phyloP scores from a whole-genome alignment of 1,140 invertebrate species.

The Bicyclus anynana region DNA sequence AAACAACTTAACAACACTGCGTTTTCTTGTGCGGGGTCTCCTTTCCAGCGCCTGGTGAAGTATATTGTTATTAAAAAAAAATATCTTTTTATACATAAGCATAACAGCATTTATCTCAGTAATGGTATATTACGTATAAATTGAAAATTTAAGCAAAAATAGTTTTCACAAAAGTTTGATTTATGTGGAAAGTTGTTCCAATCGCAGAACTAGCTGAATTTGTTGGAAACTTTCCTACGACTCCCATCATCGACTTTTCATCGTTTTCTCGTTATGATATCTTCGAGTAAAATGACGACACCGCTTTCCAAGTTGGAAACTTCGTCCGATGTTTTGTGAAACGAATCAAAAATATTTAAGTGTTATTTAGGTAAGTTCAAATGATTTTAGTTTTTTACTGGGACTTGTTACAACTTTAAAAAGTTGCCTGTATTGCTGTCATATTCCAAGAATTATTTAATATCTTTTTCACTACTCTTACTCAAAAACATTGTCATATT shows the following conservation, averaged over 20 bases:
- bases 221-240: slow-evolving; percentile 16
- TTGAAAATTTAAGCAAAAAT: background rate
- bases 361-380: background rate
- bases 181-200: slow-evolving; percentile 21
- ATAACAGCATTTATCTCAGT: too few relatives aligned
- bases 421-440: too few relatives aligned
- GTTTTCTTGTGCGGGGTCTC: too few relatives aligned
- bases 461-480: too few relatives aligned
- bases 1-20: too few relatives aligned
- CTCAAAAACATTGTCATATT: too few relatives aligned
- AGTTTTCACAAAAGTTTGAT: slow-evolving; percentile 8
- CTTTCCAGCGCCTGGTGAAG: too few relatives aligned
- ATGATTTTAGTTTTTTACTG: background rate
- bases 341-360: background rate
- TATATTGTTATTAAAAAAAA: too few relatives aligned
- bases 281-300: slow-evolving; percentile 15
- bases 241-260: slow-evolving; percentile 18
- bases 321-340: background rate
- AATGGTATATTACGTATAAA: too few relatives aligned
- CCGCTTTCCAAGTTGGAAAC: background rate
- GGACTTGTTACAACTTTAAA: too few relatives aligned
- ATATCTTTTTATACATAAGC: too few relatives aligned
- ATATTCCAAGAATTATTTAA: too few relatives aligned
- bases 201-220: slow-evolving; percentile 26
- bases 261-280: slow-evolving; percentile 19